Base-by-base conservation (phyloP, 2,113 vertebrate genomes). In the Megatriorchis doriae region DNA sequence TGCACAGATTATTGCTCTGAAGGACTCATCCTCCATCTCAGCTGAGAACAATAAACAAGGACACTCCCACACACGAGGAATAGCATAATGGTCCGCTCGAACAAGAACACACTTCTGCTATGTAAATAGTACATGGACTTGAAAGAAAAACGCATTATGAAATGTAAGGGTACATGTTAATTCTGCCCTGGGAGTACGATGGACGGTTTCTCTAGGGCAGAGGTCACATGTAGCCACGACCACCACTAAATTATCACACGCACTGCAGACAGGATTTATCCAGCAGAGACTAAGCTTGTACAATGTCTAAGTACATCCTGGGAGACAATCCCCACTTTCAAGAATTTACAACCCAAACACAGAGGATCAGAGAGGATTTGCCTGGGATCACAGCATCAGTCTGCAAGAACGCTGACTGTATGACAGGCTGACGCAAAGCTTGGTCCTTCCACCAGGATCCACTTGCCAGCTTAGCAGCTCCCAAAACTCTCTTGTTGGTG, bases 161-260 rank as follows among this genome's bases (percentile, higher is more conserved):
- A 78, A 20, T 0, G 0, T 4, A 16, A 21, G 2, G 5, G 15
- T 11, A 12, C 16, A 4, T 7, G 26, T 23, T 75, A 34, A 1
- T 47, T 70, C 56, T 58, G 52, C 25, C 26, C 17, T 42, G 34
- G 10, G 10, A 5, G 13, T 4, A 11, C 0, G 1, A 27, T 4
- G 29, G 19, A 9, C 48, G 63, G 6, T 31, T 26, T 55, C 38
- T 32, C 13, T 27, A 32, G 18, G 36, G 31, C 61, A 66, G 55
- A 27, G 36, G 10, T 27, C 42, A 55, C 32, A n/a, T 7, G 12
- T 1, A 53, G 42, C 26, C 56, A 72, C 12, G 40, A 61, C 22
- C 40, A 48, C 6, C 43, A 34, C 5, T n/a, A 16, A n/a, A 55
- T 13, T 32, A 23, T 9, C 18, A 55, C 38, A 13, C 1, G 11